Conservation (phyloP, 2,888 invertebrate species). For the Protonemura montana region DNA sequence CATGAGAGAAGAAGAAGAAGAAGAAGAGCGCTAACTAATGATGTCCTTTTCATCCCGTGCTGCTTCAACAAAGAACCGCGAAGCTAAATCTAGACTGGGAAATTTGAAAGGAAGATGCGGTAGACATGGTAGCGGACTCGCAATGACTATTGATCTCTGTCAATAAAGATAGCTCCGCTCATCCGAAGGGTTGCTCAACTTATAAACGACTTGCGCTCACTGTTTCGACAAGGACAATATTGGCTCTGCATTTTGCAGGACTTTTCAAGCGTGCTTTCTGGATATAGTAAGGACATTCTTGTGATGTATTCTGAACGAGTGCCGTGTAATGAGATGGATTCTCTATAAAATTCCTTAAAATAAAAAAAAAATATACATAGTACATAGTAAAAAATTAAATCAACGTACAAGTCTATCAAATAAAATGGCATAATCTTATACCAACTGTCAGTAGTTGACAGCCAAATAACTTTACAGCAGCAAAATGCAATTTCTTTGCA, state of each 20-base stretch:
- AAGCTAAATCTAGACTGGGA: constrained; percentile 33
- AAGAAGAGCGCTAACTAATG: constrained; percentile 23
- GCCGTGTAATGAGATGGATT: too few species aligned
- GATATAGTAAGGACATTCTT: too few species aligned
- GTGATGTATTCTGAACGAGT: too few species aligned
- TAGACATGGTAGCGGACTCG: constrained; percentile 30
- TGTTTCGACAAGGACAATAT: constrained; percentile 17
- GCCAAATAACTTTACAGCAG: too few species aligned
- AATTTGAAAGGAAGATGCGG: constrained; percentile 43
- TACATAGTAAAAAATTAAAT: too few species aligned
- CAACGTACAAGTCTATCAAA: too few species aligned
- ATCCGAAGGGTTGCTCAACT: neutral
- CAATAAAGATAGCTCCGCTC: constrained; percentile 29
- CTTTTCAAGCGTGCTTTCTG: neutral
- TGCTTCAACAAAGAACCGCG: constrained; percentile 25
- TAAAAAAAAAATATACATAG: too few species aligned
- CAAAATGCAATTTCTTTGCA: too few species aligned
- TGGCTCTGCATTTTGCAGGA: neutral
- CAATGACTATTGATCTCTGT: constrained; percentile 37
- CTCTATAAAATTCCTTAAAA: too few species aligned
- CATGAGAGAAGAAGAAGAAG: neutral
- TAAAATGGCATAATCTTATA: too few species aligned
- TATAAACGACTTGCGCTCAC: constrained; percentile 19
- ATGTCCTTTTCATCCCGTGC: constrained; percentile 35
- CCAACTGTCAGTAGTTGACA: too few species aligned